Conservation (phyloP, 2,113 vertebrate genomes). For the Rhagologus leucostigma region DNA sequence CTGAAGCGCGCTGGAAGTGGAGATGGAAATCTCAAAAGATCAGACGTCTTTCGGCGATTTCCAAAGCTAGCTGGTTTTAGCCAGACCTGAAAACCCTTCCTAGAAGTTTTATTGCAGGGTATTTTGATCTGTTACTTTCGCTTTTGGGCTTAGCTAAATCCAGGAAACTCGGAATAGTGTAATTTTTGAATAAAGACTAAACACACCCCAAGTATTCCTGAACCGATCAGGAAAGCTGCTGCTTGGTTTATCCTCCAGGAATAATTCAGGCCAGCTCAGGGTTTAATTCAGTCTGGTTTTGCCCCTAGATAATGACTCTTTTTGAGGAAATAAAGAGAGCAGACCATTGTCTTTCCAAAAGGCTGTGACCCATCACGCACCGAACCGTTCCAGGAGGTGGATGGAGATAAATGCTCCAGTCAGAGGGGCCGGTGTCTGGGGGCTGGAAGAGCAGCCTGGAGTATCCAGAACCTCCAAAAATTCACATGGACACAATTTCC, state of each 20-base stretch:
- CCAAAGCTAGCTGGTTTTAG: constrained; percentile 18
- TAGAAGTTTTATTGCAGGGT: constrained; percentile 32
- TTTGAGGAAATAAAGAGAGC: background rate
- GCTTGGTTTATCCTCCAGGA: constrained; percentile 1
- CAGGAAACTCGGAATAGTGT: constrained; percentile 9
- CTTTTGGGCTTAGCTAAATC: constrained; percentile 40
- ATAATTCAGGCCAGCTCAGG: background rate
- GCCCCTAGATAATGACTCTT: background rate
- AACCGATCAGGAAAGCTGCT: background rate
- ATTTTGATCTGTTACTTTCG: constrained; percentile 36
- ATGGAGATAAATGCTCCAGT: background rate
- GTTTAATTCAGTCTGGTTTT: background rate
- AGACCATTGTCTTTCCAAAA: background rate
- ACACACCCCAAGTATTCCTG: background rate
- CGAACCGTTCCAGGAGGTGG: background rate
- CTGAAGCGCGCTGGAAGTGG: background rate
- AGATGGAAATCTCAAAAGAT: constrained; percentile 50
- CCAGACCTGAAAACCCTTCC: constrained; percentile 19
- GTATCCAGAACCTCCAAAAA: background rate
- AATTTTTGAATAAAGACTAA: constrained; percentile 18
- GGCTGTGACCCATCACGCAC: background rate
- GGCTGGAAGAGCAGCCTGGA: background rate
- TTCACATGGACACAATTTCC: background rate
- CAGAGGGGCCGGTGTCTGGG: background rate
- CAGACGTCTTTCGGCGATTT: constrained; percentile 9